phyloP scores from a whole-genome alignment of 2,113 vertebrate species.

The Trochalopteron elliotii region DNA sequence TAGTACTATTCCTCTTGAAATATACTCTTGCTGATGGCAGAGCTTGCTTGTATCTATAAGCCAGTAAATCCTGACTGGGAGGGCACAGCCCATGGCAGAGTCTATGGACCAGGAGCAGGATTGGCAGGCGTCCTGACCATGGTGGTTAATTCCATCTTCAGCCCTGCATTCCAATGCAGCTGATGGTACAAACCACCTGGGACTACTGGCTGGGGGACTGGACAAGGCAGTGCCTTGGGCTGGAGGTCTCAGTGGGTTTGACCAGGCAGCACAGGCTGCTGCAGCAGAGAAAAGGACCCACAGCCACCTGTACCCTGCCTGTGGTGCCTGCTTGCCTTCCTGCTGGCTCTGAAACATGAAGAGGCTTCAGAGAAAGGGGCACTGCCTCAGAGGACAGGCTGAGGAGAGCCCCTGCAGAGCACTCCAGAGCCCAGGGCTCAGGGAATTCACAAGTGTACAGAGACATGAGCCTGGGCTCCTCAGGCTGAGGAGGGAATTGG shows the following conservation, averaged over 20 bases:
- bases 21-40: not conserved
- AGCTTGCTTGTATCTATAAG: not conserved
- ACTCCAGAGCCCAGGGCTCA: not conserved
- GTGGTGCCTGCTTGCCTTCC: not conserved
- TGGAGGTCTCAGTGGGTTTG: not conserved
- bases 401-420: rapidly evolving
- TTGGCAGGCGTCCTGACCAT: rapidly evolving
- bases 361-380: not conserved
- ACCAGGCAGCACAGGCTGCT: not conserved
- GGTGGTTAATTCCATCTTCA: not conserved
- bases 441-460: rapidly evolving
- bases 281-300: not conserved
- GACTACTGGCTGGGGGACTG: not conserved
- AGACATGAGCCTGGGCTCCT: not conserved
- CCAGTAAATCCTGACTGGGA: not conserved
- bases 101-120: not conserved
- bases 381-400: not conserved
- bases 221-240: not conserved
- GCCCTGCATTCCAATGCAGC: not conserved
- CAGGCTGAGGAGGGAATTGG: not conserved
- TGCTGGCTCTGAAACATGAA: rapidly evolving
- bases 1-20: not conserved
- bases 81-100: not conserved
- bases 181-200: not conserved
- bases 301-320: rapidly evolving